Conservation (phyloP, 2,113 vertebrate genomes). For the Pangasianodon hypophthalmus region DNA sequence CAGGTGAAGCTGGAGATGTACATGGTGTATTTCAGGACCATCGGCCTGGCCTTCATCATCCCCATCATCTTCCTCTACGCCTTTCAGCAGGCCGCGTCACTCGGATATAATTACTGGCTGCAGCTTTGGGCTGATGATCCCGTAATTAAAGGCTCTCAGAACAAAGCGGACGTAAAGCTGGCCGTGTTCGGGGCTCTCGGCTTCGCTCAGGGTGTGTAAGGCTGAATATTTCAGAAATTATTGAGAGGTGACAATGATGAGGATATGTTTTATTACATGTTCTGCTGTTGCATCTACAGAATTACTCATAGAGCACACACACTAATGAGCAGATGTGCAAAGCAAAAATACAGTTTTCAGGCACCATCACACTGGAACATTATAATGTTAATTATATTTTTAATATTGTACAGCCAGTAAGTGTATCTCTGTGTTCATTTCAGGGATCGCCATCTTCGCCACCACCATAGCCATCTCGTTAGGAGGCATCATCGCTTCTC, state of each 20-base stretch:
- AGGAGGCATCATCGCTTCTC: slow-evolving; percentile 69
- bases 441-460: slow-evolving; percentile 75
- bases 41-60: slow-evolving; percentile 61
- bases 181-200: slow-evolving; percentile 77
- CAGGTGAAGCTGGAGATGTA: slow-evolving; percentile 72
- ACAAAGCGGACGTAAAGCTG: slow-evolving; percentile 65
- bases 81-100: slow-evolving; percentile 77
- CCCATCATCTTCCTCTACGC: slow-evolving; percentile 66
- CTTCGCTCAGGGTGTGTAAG: slow-evolving; percentile 70
- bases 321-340: no score
- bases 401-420: not conserved
- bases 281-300: not conserved
- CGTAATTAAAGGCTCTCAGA: slow-evolving; percentile 65
- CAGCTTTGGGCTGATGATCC: slow-evolving; percentile 78
- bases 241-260: not conserved
- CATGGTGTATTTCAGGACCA: slow-evolving; percentile 69
- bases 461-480: slow-evolving; percentile 74
- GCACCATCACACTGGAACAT: no score
- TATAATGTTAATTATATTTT: not conserved
- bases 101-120: slow-evolving; percentile 80
- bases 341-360: no score
- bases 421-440: not conserved
- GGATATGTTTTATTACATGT: not conserved
- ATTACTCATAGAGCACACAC: not conserved
- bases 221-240: not conserved